Percentiles rank a stretch among this genome's conserved stretches.
Evolutionary conservation across 2,113 vertebrate species (phyloP).

Genomic region (Poecile atricapillus): DNA sequence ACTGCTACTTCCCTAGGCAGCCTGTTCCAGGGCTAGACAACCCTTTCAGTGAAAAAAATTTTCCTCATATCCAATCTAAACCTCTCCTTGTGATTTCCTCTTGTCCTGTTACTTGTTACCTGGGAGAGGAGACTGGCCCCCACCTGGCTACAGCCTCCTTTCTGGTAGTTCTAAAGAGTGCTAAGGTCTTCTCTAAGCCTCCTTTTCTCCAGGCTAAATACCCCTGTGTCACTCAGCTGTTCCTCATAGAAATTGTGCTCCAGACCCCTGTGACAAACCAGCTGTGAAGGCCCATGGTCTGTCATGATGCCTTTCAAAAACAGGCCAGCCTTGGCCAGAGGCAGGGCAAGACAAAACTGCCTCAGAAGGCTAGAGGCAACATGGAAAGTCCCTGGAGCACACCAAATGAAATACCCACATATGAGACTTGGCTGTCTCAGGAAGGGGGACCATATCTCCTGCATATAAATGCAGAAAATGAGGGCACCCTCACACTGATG

Average conservation of each 20-base stretch:
- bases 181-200: neutral
- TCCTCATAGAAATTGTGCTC: neutral
- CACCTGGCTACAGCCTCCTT: neutral
- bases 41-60: neutral
- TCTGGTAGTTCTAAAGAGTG: neutral
- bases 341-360: neutral
- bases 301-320: neutral
- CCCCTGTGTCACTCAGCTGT: rapidly evolving
- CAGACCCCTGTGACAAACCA: neutral
- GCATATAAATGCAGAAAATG: rapidly evolving
- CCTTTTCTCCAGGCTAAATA: neutral
- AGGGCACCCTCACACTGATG: neutral
- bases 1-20: neutral
- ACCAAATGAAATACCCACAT: neutral
- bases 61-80: neutral
- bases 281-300: neutral
- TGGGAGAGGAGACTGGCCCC: neutral
- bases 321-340: neutral
- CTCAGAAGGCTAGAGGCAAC: neutral
- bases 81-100: neutral
- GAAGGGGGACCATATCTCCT: neutral
- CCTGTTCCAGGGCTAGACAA: neutral
- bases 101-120: neutral
- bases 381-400: rapidly evolving
- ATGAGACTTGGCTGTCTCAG: rapidly evolving